phyloP scores from a whole-genome alignment of 2,797 vertebrate genomes.

The Carcharodon carcharias region DNA sequence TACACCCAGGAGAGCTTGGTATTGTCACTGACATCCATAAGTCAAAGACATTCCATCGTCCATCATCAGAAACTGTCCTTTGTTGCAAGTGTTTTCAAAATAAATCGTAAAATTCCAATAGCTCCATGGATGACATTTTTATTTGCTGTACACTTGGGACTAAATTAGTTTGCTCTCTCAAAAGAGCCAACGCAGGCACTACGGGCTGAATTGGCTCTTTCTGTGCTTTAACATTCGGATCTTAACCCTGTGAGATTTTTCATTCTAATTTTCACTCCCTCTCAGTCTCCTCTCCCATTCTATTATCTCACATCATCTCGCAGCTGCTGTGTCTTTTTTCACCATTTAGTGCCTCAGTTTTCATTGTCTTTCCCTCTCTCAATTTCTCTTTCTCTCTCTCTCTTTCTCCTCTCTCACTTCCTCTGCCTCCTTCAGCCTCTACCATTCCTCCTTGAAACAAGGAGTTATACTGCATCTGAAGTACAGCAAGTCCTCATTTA shows the following conservation, averaged over 20 bases:
- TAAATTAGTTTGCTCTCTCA: neutral
- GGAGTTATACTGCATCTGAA: neutral
- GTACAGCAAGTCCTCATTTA: too few species aligned
- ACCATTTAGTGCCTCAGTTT: neutral
- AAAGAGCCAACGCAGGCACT: neutral
- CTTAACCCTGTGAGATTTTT: neutral
- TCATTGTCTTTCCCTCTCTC: neutral
- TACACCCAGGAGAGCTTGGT: neutral
- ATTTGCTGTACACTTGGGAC: neutral
- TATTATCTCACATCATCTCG: too few species aligned
- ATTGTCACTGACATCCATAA: neutral
- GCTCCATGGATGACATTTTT: neutral
- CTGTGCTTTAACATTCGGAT: neutral
- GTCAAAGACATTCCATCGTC: neutral
- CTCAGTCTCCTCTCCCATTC: neutral
- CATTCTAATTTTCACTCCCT: neutral
- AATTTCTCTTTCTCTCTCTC: neutral
- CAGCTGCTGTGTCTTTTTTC: neutral
- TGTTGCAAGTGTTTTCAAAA: neutral
- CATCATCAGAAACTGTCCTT: neutral
- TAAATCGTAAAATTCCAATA: neutral
- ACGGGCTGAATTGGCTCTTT: neutral
- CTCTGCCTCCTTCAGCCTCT: neutral
- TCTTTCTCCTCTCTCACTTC: neutral
- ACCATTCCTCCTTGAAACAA: neutral